Conservation (phyloP, 2,113 vertebrate genomes). For the Podocnemis expansa region DNA sequence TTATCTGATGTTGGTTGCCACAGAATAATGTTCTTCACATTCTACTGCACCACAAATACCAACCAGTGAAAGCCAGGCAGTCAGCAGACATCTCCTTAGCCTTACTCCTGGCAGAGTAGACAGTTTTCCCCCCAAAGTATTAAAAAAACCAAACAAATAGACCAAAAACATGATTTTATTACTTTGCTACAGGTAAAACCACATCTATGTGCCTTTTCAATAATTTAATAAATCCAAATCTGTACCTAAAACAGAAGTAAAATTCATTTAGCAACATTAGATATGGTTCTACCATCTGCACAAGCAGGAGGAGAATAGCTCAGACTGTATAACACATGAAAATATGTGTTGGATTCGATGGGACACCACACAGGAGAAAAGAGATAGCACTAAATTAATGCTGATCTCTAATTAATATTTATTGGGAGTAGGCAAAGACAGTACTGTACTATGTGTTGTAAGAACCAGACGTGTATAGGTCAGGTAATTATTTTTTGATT, state of each 20-base stretch:
- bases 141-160: background rate
- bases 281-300: slow-evolving; percentile 59
- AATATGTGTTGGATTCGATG: background rate
- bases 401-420: slow-evolving; percentile 46
- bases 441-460: background rate
- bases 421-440: background rate
- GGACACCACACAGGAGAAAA: background rate
- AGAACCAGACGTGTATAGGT: slow-evolving; percentile 28
- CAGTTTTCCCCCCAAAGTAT: background rate
- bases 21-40: background rate
- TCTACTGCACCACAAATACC: background rate
- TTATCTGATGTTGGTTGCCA: background rate
- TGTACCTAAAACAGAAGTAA: slow-evolving; percentile 56
- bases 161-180: background rate
- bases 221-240: slow-evolving; percentile 52
- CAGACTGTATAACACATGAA: background rate
- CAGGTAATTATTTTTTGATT: background rate
- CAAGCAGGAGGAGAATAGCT: background rate
- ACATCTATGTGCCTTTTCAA: slow-evolving; percentile 52
- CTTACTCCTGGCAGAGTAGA: background rate
- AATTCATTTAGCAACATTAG: slow-evolving; percentile 14
- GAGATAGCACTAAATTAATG: background rate
- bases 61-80: background rate
- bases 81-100: background rate
- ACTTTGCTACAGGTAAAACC: slow-evolving; percentile 4